Evolutionary conservation across 1,140 invertebrate genomes (phyloP).

Genomic region (Druon quercuslanigerum): DNA sequence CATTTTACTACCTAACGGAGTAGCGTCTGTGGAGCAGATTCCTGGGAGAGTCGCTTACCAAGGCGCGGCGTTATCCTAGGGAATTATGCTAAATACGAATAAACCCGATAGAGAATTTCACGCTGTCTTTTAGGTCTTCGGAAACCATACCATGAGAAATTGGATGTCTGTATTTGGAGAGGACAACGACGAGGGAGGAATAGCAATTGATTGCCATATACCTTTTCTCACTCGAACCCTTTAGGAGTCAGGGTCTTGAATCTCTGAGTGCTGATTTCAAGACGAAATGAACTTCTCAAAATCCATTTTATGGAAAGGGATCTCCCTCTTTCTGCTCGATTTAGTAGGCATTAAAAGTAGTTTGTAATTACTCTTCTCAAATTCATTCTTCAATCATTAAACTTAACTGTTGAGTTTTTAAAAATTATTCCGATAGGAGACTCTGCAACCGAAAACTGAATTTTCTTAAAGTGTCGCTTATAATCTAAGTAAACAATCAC

Average conservation of each 20-base stretch:
- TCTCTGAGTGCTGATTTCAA: conserved; percentile 22
- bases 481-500: too few species aligned
- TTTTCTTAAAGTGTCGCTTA: too few species aligned
- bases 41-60: background rate
- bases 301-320: conserved; percentile 8
- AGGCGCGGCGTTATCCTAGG: background rate
- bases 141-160: conserved; percentile 15
- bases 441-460: too few species aligned
- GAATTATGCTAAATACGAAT: conserved; percentile 19
- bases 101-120: conserved; percentile 6
- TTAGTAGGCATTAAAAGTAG: background rate
- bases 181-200: conserved; percentile 25
- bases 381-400: too few species aligned
- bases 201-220: conserved; percentile 25
- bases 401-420: too few species aligned
- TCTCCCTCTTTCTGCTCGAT: background rate
- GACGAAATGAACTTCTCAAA: conserved; percentile 11
- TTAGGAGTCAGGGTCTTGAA: conserved; percentile 1
- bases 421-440: too few species aligned
- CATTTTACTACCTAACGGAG: background rate
- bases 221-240: conserved; percentile 7
- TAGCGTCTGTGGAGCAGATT: conserved; percentile 3
- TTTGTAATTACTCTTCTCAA: too few species aligned
- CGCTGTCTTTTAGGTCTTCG: conserved; percentile 7
- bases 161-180: conserved; percentile 23